These are phyloP conservation scores for Hippocampus mohnikei DNA, from an alignment of 2,113 vertebrate species.

Conservation along the genomic window DNA sequence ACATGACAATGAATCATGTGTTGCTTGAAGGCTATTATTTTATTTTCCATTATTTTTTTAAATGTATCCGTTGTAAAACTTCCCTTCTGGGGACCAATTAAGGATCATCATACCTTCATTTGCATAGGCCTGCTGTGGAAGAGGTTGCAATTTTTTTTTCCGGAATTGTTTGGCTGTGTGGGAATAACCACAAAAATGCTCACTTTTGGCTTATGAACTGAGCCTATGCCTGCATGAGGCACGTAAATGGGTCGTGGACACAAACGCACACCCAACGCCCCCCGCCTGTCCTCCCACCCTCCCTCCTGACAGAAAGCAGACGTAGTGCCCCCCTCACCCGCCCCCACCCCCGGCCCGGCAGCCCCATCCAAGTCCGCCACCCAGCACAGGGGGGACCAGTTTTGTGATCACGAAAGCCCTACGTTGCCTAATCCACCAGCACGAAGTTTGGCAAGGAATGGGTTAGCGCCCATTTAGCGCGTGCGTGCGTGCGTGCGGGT, in stretches of 20 bases:
- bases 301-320: conserved; percentile 39
- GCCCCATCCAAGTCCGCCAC: conserved; percentile 59
- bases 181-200: background rate
- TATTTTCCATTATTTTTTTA: no score
- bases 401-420: conserved; percentile 69
- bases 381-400: conserved; percentile 42
- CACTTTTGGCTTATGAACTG: conserved; percentile 8
- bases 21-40: no score
- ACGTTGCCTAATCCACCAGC: conserved; percentile 66
- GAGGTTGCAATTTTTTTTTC: background rate
- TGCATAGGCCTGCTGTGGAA: background rate
- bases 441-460: conserved; percentile 51
- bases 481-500: conserved; percentile 41
- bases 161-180: background rate
- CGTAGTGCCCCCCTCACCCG: conserved; percentile 10
- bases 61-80: no score
- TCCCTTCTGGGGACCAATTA: no score
- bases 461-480: conserved; percentile 76
- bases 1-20: no score
- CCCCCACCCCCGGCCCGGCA: conserved; percentile 6
- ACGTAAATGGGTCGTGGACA: conserved; percentile 39
- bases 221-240: background rate
- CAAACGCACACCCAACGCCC: conserved; percentile 18
- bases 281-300: conserved; percentile 24
- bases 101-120: no score